Base-by-base conservation (phyloP, 2,797 vertebrate genomes). In the Valencia hispanica region DNA sequence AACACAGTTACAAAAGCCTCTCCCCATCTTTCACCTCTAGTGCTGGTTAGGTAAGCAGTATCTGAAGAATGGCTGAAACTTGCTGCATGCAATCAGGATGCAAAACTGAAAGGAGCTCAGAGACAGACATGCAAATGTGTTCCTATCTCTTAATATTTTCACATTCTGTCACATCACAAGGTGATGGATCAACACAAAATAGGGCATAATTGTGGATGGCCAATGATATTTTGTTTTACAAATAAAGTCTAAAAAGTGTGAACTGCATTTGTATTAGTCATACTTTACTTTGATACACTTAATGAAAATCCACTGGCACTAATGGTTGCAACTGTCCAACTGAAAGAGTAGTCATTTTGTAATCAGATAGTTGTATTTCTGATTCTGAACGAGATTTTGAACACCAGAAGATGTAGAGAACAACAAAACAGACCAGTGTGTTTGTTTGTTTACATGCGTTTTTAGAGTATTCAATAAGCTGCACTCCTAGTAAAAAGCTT, bases 11-110 rank as follows among this genome's bases (percentile, higher is more conserved):
- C 78, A 81, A 68, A 82, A 81, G 83, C 72, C 83, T 80, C 85
- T 83, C 80, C 85, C 82, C 86, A 88, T 93, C 90, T 89, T 82
- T 77, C 84, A 84, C 88, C 90, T 93, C 87, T 78, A 89, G 86
- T 92, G 90, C 81, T 93, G 92, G 91, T 94, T 94, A 94, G 88
- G 90, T 89, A 93, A 94, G 93, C 91, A 92, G 87, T 57, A 78
- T 74, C 87, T 93, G 86, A 93, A 91, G 91, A 93, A 94, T 91
- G 78, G 81, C 85, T 85, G 61, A 83, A 85, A 72, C 75, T 78
- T 76, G 81, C 83, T 74, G 65, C 81, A 88, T 75, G 69, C 78
- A 68, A 78, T 55, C 25, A 74, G 68, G 48, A 70, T 48, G 82
- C 85, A 84, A 72, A 66, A 65, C 87, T 76, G 80, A 81, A 20